Base-by-base conservation (phyloP, 2,797 vertebrate genomes). In the Poeciliopsis paucimaculata region DNA sequence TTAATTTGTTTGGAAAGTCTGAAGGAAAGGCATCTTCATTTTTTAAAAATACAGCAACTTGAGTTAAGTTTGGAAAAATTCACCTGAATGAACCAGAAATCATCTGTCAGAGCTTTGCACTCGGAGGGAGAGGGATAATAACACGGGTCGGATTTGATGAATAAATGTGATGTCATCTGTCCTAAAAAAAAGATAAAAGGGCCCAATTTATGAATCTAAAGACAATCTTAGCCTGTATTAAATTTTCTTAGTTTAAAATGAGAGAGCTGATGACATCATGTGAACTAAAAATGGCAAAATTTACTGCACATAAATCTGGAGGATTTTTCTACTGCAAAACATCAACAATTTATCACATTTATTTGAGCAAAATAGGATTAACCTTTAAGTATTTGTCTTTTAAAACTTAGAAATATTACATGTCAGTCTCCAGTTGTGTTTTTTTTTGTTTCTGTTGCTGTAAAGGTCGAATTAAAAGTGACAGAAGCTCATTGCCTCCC, bases 381-480 rank as follows among this genome's bases (percentile, higher is more conserved):
- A 34, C 31, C 60, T 31, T 5, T 15, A 26, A 62, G 31, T 34
- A 3, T 66, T 34, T 39, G 62, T 39, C 23, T 47, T 16, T 41
- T 5, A 20, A 16, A 10, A 47, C 45, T 53, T 73, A 28, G 11
- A 20, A 75, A 46, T 15, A 26, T 5, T 71, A 49, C 82, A 68
- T 4, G 72, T 55, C 47, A 53, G 8, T 15, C 46, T 66, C 31
- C 41, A 66, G 68, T 47, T 53, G 5, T 51, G 7, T 51, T 5
- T 23, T 46, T 4, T 13, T 16, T 34, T 20, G 31, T 36, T 49
- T 3, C 28, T 1, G 49, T 23, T 12, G 78, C 57, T 45, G 72
- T 73, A 81, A 75, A 89, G 88, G 88, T 89, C 86, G 73, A 34
- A 60, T 76, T 78, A 70, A 55, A 85, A 68, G 84, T 55, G 72